Percentiles rank a stretch among this genome's conserved stretches.
These are phyloP conservation scores for Carcina quercana DNA, from an alignment of 2,888 invertebrate genomes.

Conservation along the genomic window DNA sequence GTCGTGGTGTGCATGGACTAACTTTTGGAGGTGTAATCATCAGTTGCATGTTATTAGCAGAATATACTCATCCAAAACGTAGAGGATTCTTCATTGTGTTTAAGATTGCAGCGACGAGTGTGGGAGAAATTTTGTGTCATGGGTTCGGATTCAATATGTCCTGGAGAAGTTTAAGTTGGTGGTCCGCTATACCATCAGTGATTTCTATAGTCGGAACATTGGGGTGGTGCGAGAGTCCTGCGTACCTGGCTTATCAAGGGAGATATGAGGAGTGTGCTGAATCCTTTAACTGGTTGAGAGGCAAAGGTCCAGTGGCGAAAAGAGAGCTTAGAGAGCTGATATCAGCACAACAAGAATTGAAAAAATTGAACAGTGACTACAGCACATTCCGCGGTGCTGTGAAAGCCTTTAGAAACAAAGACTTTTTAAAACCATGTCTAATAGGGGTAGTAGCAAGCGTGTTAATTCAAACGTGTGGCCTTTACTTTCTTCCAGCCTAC, in stretches of 20 bases:
- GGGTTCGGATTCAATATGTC: constrained; percentile 12
- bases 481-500: neutral
- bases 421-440: constrained; percentile 1
- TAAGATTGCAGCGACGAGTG: neutral
- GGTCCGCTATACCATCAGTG: constrained; percentile 14
- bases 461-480: neutral
- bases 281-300: constrained; percentile 18
- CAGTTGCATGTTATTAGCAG: constrained; percentile 14
- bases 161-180: constrained; percentile 17
- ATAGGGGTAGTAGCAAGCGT: neutral
- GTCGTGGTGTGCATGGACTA: constrained; percentile 18
- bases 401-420: neutral
- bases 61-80: constrained; percentile 20
- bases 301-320: constrained; percentile 12
- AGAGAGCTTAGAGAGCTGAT: constrained; percentile 16
- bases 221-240: constrained; percentile 19
- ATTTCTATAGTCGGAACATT: constrained; percentile 12
- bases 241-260: constrained; percentile 20
- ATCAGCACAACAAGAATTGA: constrained; percentile 15
- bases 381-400: neutral
- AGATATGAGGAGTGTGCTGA: constrained; percentile 15
- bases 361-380: neutral
- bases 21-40: constrained; percentile 17
- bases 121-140: constrained; percentile 13
- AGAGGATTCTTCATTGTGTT: constrained; percentile 15